Percentiles rank a stretch among this genome's conserved stretches.
Evolutionary conservation across 1,140 invertebrate species (phyloP).

Genomic region (Aphis craccivora): DNA sequence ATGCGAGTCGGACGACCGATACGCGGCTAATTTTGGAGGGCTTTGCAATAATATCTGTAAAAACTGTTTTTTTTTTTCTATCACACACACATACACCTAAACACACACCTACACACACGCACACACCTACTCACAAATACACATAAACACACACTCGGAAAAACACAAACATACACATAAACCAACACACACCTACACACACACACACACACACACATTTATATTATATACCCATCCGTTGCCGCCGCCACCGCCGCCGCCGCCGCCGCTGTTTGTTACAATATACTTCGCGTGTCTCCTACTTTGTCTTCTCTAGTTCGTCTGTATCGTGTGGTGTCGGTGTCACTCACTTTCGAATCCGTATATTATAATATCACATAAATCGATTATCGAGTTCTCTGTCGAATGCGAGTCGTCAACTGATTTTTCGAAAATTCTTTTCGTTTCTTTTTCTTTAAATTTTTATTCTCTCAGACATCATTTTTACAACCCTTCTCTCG

Average conservation of each 20-base stretch:
- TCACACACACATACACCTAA: not conserved
- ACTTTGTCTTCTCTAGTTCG: not conserved
- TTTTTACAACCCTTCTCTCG: not conserved
- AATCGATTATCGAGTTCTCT: not conserved
- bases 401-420: not conserved
- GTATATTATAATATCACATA: not conserved
- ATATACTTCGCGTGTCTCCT: not conserved
- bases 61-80: slow-evolving; percentile 15
- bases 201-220: not conserved
- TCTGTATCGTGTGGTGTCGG: not conserved
- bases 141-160: not conserved
- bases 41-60: slow-evolving; percentile 26
- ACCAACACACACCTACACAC: not conserved
- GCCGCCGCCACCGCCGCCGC: not conserved
- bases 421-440: not conserved
- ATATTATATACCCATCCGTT: not conserved
- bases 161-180: not conserved
- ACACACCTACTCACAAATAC: not conserved
- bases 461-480: not conserved
- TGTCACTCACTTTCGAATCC: not conserved
- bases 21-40: slow-evolving; percentile 48
- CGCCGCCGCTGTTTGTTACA: not conserved
- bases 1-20: slow-evolving; percentile 41
- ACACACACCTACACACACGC: not conserved
- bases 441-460: not conserved